Evolutionary conservation across 2,797 vertebrate genomes (phyloP), one percentile per base, ranked within the genome.

Genomic region (Gastrophryne carolinensis): DNA sequence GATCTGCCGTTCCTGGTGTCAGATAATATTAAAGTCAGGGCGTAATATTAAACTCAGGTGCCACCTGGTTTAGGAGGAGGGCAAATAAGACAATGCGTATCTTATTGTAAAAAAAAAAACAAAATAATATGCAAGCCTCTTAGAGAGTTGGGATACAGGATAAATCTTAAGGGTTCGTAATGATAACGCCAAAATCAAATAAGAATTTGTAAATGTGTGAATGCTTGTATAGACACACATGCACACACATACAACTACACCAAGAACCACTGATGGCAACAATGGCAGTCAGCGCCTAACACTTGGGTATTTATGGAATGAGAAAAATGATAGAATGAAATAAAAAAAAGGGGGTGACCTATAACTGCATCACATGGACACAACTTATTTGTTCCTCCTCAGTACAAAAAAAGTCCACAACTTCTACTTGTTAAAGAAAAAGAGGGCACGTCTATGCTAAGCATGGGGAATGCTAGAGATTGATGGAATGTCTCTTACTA

Each of bases 401-500:
- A 32, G 23, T 29, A 47, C 90, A 87, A 82, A 78, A 83, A 79
- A 84, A 82, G 85, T 87, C 81, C 83, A 87, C 72, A 92, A 91
- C 3, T 13, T 21, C 24, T 69, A 61, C 41, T 24, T 23, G 49
- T 24, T 21, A 23, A 35, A 37, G 23, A 58, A 35, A 87, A 90
- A 17, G 41, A 47, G 41, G n/a, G n/a, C n/a, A n/a, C n/a, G n/a
- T n/a, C 85, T 84, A 84, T 90, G 91, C 93, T 93, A 93, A 92
- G 93, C 93, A 93, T 93, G 90, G 93, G 91, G 89, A 90, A 91
- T 89, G 89, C 89, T 89, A 17, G 41, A 17, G 9, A 10, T 37
- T n/a, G 9, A 44, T 44, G 5, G n/a, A 92, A 89, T 90, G 86
- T 87, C 89, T 91, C 92, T 93, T 89, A 91, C 90, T 96, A 98